A percentile compares a stretch with the other conserved stretches of the same genome.
These are phyloP conservation scores for Eunapius fragilis DNA, from an alignment of 37 sponge, comb jelly and placozoan species.

Conservation along the genomic window DNA sequence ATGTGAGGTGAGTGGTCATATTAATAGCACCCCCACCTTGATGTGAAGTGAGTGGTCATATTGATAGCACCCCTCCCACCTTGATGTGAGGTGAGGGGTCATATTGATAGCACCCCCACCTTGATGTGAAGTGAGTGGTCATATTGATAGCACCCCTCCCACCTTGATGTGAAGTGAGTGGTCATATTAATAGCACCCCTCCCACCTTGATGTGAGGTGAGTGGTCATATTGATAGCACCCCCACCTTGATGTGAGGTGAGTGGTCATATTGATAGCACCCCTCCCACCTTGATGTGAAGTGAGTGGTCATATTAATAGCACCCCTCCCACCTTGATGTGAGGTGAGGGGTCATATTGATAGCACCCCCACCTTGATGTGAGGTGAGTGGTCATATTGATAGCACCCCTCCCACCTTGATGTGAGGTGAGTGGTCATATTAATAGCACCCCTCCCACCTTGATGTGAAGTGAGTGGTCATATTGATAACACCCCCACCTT, in stretches of 20 bases:
- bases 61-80: not conserved
- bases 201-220: slow-evolving; percentile 34
- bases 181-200: not conserved
- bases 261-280: not conserved
- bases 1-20: slow-evolving; percentile 33
- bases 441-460: not conserved
- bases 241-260: slow-evolving; percentile 29
- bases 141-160: not conserved
- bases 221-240: not conserved
- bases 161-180: slow-evolving; percentile 38
- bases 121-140: slow-evolving; percentile 36
- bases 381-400: slow-evolving; percentile 24
- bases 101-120: not conserved
- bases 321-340: not conserved
- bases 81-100: slow-evolving; percentile 37
- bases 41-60: slow-evolving; percentile 33
- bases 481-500: not conserved
- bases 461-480: slow-evolving; percentile 32
- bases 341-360: slow-evolving; percentile 25
- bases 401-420: not conserved
- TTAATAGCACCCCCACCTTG: not conserved
- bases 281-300: slow-evolving; percentile 23
- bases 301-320: not conserved
- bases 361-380: not conserved
- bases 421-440: slow-evolving; percentile 38